A percentile compares a stretch with the other conserved stretches of the same genome.
Conservation (phyloP, 2,888 invertebrate species). For the Malthinus flaveolus region DNA sequence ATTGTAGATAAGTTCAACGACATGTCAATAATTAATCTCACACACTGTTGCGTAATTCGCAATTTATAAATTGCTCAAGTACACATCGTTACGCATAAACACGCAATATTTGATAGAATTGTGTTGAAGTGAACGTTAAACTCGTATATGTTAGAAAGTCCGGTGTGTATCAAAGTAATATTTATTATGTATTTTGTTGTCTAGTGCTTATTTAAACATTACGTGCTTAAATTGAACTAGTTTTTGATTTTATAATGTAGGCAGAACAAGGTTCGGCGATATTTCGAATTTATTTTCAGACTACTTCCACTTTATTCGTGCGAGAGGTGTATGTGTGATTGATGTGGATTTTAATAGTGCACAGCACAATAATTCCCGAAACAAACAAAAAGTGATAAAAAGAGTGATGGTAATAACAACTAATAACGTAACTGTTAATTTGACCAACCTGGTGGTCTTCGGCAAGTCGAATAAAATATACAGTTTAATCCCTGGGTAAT, state of each 20-base stretch:
- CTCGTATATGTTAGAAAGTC: slow-evolving; percentile 3
- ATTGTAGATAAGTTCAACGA: no score
- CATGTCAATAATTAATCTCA: no score
- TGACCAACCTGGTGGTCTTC: slow-evolving; percentile 11
- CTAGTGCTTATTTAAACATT: not conserved
- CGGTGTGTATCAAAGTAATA: not conserved
- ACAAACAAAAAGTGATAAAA: slow-evolving; percentile 5
- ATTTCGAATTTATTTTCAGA: not conserved
- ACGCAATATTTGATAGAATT: no score
- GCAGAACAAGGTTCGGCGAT: not conserved
- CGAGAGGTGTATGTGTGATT: not conserved
- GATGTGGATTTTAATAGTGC: not conserved
- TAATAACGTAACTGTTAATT: slow-evolving; percentile 8
- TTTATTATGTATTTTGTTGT: no score
- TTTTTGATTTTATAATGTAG: slow-evolving; percentile 8
- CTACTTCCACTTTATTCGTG: not conserved
- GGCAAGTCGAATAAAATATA: slow-evolving; percentile 1
- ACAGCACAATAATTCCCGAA: not conserved
- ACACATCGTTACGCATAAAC: no score
- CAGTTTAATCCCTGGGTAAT: slow-evolving; percentile 4
- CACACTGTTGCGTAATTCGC: no score
- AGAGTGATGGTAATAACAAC: not conserved
- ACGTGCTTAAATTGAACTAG: slow-evolving; percentile 13
- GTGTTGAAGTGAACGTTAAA: slow-evolving; percentile 1
- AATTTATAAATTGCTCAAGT: no score